A percentile compares a stretch with the other conserved stretches of the same genome.
Conservation (phyloP, 2,797 vertebrate species). For the Falco rusticolus region DNA sequence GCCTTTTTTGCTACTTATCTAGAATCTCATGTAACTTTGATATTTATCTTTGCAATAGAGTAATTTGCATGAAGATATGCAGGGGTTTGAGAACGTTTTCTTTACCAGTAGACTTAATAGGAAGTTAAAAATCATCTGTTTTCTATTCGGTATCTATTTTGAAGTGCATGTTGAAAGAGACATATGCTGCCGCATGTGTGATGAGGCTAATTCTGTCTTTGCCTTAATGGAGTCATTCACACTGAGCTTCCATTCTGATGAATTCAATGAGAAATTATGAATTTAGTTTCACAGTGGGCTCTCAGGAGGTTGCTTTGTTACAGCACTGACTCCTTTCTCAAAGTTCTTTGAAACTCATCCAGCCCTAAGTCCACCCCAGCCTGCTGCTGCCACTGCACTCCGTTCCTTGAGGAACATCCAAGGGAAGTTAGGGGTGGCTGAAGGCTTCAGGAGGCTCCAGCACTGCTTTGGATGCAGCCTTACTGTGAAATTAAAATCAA, state of each 20-base stretch:
- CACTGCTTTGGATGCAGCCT: neutral
- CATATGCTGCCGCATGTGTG: conserved; percentile 27
- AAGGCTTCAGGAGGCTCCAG: neutral
- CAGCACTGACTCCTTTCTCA: neutral
- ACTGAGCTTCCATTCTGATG: conserved; percentile 4
- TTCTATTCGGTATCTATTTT: conserved; percentile 7
- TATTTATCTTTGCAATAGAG: conserved; percentile 18
- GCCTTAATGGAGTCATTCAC: neutral
- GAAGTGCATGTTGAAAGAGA: neutral
- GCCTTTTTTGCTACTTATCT: conserved; percentile 8
- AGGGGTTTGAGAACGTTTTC: neutral
- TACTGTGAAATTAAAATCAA: neutral
- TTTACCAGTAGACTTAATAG: neutral
- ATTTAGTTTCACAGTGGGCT: neutral
- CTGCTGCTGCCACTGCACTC: neutral
- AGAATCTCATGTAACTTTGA: conserved; percentile 12
- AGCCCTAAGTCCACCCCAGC: neutral
- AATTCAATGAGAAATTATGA: neutral
- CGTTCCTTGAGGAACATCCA: neutral
- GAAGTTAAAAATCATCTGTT: conserved; percentile 35
- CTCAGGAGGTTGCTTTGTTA: neutral
- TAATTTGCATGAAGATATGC: conserved; percentile 17
- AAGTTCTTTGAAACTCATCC: neutral
- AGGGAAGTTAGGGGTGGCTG: neutral
- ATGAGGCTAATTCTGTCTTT: conserved; percentile 46